Conservation (phyloP, 1,140 invertebrate species). For the Ostrea denselamellosa region DNA sequence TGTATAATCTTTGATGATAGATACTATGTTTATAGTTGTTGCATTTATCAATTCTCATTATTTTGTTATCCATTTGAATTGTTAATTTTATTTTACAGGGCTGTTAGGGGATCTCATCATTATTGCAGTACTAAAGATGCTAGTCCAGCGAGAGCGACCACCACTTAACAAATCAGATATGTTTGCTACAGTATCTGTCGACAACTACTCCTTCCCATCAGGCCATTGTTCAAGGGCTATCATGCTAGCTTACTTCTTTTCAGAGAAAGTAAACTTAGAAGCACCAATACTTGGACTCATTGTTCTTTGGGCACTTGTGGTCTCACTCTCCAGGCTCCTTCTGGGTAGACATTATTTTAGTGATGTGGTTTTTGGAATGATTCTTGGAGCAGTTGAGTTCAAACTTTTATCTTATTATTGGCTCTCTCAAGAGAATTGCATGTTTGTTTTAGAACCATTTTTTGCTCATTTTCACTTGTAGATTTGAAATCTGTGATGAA, state of each 20-base stretch:
- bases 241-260: slow-evolving; percentile 84
- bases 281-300: slow-evolving; percentile 78
- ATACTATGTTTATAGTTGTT: background rate
- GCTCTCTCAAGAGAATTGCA: slow-evolving; percentile 63
- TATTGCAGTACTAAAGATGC: slow-evolving; percentile 89
- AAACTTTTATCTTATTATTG: slow-evolving; percentile 80
- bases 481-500: slow-evolving; percentile 11
- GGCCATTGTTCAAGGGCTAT: slow-evolving; percentile 94
- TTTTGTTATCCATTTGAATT: background rate
- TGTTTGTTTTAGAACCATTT: slow-evolving; percentile 67
- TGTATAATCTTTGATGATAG: too few relatives aligned
- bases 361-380: slow-evolving; percentile 88
- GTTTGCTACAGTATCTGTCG: slow-evolving; percentile 84
- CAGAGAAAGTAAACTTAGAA: slow-evolving; percentile 56
- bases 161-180: slow-evolving; percentile 83
- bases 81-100: slow-evolving; percentile 82
- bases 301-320: slow-evolving; percentile 86
- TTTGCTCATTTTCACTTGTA: slow-evolving; percentile 73
- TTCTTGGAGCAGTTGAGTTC: slow-evolving; percentile 88
- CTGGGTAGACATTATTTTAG: slow-evolving; percentile 91
- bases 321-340: slow-evolving; percentile 89
- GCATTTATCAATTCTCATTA: background rate
- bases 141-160: slow-evolving; percentile 88
- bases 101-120: slow-evolving; percentile 92
- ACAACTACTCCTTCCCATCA: slow-evolving; percentile 97